phyloP scores from a whole-genome alignment of 2,797 vertebrate species.

The Trematomus bernacchii region DNA sequence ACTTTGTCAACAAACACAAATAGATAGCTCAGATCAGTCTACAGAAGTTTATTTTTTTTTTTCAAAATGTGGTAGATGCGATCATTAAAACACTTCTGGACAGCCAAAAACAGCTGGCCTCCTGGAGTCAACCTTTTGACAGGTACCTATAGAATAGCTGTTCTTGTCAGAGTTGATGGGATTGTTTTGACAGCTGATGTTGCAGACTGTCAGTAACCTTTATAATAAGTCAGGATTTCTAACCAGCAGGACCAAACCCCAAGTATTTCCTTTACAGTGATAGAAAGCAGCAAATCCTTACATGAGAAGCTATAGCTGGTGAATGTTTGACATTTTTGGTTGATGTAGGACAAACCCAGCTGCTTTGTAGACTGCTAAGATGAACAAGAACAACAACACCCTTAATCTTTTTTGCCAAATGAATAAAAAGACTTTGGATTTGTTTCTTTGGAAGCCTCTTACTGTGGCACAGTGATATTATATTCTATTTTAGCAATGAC shows the following conservation, averaged over 20 bases:
- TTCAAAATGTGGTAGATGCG: neutral
- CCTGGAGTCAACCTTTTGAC: neutral
- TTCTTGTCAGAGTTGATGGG: neutral
- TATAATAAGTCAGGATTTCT: too few relatives aligned
- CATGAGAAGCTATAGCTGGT: neutral
- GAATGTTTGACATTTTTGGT: slow-evolving; percentile 14
- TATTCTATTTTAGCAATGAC: neutral
- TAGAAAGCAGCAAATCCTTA: neutral
- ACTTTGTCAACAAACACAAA: slow-evolving; percentile 1
- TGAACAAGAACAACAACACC: neutral
- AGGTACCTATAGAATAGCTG: neutral
- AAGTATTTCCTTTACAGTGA: neutral
- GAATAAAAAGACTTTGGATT: neutral
- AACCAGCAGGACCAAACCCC: neutral
- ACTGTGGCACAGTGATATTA: neutral
- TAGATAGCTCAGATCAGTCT: neutral
- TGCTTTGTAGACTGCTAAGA: neutral
- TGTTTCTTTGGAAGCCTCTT: neutral
- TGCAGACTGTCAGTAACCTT: neutral
- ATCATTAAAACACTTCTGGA: neutral
- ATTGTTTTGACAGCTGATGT: neutral
- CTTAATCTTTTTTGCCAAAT: neutral
- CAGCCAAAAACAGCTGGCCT: neutral
- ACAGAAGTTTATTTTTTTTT: too few relatives aligned
- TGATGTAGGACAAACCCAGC: slow-evolving; percentile 7